Conservation (phyloP, 2,888 invertebrate species). For the Digitonthophagus gazella region DNA sequence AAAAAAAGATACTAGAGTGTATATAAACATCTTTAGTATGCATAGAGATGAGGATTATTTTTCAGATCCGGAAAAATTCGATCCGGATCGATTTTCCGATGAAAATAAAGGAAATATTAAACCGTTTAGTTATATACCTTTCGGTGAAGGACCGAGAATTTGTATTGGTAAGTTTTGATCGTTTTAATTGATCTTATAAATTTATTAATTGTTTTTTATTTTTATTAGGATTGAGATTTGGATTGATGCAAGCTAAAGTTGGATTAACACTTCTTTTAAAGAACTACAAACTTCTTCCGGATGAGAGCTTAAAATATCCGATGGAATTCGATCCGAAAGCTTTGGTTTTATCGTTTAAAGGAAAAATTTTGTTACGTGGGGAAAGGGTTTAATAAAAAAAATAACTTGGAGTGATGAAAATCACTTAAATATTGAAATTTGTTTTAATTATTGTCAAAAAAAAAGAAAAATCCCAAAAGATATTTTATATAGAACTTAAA, state of each 20-base stretch:
- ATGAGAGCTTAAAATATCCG: conserved; percentile 25
- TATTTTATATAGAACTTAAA: too few relatives aligned
- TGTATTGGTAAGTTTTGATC: conserved; percentile 28
- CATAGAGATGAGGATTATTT: conserved; percentile 46
- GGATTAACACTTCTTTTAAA: conserved; percentile 35
- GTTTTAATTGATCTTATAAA: neutral
- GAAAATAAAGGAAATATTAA: conserved; percentile 37
- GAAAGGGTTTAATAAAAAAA: too few relatives aligned
- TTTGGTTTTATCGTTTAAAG: conserved; percentile 29
- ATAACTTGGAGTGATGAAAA: too few relatives aligned
- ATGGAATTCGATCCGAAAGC: conserved; percentile 23
- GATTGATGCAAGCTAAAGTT: conserved; percentile 38
- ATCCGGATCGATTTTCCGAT: conserved; percentile 42
- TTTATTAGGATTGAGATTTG: conserved; percentile 37
- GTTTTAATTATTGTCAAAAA: too few relatives aligned
- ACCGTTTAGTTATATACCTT: conserved; percentile 37
- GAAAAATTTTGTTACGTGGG: conserved; percentile 31
- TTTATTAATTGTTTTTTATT: too few relatives aligned
- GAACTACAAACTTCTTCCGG: conserved; percentile 33
- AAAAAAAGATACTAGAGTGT: conserved; percentile 21
- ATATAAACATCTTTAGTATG: conserved; percentile 40
- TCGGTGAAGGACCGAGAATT: conserved; percentile 31
- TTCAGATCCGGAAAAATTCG: conserved; percentile 45
- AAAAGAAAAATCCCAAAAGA: too few relatives aligned
- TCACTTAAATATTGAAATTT: too few relatives aligned